These are phyloP conservation scores for Aphaenogaster rudis DNA, from an alignment of 1,140 invertebrate species.

Conservation along the genomic window DNA sequence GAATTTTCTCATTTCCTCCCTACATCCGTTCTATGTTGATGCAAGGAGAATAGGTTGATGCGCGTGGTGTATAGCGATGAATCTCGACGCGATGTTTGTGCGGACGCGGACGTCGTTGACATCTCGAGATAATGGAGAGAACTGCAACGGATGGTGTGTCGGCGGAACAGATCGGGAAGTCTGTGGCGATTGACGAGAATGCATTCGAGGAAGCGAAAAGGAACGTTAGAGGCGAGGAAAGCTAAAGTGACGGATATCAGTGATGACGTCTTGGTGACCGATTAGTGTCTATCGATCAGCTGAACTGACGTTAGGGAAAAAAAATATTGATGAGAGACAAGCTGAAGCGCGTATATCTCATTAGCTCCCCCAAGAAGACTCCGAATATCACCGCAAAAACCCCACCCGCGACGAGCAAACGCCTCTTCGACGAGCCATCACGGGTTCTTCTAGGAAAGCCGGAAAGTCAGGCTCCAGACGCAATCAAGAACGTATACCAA, in stretches of 20 bases:
- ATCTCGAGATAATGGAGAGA: slow-evolving; percentile 10
- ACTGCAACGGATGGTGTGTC: no score
- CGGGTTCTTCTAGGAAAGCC: slow-evolving; percentile 27
- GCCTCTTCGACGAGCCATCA: neutral
- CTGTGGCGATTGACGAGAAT: neutral
- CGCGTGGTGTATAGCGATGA: neutral
- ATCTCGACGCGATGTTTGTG: neutral
- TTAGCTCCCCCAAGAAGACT: neutral
- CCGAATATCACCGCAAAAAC: neutral
- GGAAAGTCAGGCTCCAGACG: slow-evolving; percentile 22
- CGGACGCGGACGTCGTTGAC: neutral
- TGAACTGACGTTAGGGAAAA: neutral
- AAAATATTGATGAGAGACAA: slow-evolving; percentile 1
- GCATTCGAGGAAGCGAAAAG: neutral
- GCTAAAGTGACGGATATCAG: neutral
- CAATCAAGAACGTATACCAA: slow-evolving; percentile 36
- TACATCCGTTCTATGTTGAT: neutral
- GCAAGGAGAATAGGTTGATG: neutral
- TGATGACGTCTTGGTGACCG: no score
- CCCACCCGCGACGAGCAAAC: neutral
- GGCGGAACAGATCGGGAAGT: neutral
- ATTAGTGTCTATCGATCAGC: slow-evolving; percentile 13
- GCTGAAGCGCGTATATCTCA: neutral
- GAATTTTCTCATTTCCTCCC: neutral
- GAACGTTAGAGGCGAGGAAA: neutral